phyloP scores from a whole-genome alignment of 2,888 invertebrate species.

The Elmis aenea region DNA sequence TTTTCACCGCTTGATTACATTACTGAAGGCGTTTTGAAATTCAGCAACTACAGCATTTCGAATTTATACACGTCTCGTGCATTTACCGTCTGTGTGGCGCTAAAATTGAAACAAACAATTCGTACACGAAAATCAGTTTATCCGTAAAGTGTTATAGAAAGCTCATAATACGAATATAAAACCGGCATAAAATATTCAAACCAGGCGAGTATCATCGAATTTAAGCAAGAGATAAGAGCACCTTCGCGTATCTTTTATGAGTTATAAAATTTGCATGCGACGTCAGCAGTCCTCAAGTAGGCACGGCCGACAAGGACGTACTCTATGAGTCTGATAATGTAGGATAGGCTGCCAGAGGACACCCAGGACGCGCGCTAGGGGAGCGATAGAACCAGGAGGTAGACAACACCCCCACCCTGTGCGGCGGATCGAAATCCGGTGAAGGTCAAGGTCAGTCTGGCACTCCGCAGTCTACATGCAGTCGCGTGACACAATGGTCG shows the following conservation, averaged over 20 bases:
- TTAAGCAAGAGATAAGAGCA: slow-evolving; percentile 1
- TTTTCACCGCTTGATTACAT: too few relatives aligned
- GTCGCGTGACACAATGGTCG: slow-evolving; percentile 19
- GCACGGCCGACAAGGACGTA: slow-evolving; percentile 7
- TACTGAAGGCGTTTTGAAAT: too few relatives aligned
- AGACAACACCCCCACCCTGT: slow-evolving; percentile 19
- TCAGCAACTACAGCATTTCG: too few relatives aligned
- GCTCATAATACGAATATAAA: too few relatives aligned
- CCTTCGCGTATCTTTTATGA: slow-evolving; percentile 8
- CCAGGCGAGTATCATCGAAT: slow-evolving; percentile 4
- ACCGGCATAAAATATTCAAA: slow-evolving; percentile 5
- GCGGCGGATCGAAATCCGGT: slow-evolving; percentile 30
- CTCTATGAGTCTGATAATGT: slow-evolving; percentile 4
- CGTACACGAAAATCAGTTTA: too few relatives aligned
- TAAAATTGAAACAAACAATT: too few relatives aligned
- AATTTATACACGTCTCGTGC: too few relatives aligned
- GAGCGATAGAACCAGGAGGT: slow-evolving; percentile 17
- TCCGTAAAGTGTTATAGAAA: too few relatives aligned
- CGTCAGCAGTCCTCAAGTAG: slow-evolving; percentile 6
- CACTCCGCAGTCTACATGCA: slow-evolving; percentile 25
- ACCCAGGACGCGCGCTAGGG: slow-evolving; percentile 10
- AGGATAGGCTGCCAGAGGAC: slow-evolving; percentile 10
- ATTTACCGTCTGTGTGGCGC: too few relatives aligned
- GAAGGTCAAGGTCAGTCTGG: slow-evolving; percentile 34
- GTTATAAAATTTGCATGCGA: slow-evolving; percentile 11